phyloP scores from a whole-genome alignment of 2,797 vertebrate genomes.

The Linurgus olivaceus region DNA sequence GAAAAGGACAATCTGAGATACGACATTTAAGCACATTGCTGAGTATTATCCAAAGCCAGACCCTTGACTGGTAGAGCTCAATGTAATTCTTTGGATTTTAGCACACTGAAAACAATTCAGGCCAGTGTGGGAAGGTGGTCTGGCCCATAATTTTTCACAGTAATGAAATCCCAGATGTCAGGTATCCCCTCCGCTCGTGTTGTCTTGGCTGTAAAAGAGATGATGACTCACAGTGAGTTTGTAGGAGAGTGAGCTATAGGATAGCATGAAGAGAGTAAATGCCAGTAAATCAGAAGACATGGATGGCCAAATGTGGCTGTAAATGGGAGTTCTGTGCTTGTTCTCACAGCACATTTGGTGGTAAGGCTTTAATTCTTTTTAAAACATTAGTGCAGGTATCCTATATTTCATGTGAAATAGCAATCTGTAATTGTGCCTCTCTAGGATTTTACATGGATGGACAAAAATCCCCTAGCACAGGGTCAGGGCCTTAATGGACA shows the following conservation, averaged over 20 bases:
- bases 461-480: not conserved
- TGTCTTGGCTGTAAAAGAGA: not conserved
- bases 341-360: not conserved
- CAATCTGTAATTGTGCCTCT: not conserved
- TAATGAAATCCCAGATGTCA: not conserved
- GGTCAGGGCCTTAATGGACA: not conserved
- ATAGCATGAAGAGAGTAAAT: not conserved
- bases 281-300: not conserved
- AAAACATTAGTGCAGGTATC: not conserved
- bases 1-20: too few species aligned
- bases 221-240: not conserved
- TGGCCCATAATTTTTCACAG: not conserved
- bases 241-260: not conserved
- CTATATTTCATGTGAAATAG: not conserved
- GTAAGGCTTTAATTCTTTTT: not conserved
- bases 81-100: not conserved
- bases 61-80: fast-evolving
- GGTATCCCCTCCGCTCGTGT: fast-evolving
- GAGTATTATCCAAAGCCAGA: not conserved
- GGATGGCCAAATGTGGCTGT: not conserved
- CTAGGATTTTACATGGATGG: not conserved
- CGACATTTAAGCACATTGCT: not conserved
- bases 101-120: not conserved
- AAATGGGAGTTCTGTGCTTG: not conserved
- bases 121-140: not conserved